phyloP scores from a whole-genome alignment of 2,113 vertebrate species.

The Meles meles region DNA sequence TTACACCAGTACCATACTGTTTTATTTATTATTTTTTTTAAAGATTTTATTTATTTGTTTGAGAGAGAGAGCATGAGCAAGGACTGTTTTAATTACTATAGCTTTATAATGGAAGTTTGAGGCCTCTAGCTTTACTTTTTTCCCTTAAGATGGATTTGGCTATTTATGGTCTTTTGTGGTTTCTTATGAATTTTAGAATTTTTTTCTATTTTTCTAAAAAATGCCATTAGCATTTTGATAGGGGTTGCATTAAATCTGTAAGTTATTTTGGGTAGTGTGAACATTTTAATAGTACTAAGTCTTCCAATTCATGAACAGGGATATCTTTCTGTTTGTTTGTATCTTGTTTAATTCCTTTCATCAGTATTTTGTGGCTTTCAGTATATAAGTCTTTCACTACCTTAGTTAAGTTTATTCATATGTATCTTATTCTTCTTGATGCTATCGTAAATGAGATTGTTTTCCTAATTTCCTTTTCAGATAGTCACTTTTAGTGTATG shows the following conservation, averaged over 20 bases:
- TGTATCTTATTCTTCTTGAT: neutral
- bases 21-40: neutral
- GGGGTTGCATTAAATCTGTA: neutral
- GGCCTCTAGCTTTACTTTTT: neutral
- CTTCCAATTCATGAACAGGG: neutral
- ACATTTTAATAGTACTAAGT: neutral
- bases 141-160: neutral
- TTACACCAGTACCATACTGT: neutral
- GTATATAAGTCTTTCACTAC: neutral
- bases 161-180: neutral
- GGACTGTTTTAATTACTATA: neutral
- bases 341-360: neutral
- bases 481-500: neutral
- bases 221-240: neutral
- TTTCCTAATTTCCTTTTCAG: neutral
- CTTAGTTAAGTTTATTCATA: neutral
- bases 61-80: neutral
- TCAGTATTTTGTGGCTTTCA: neutral
- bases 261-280: neutral
- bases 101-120: neutral
- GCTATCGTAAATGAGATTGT: neutral
- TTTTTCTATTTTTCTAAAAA: neutral
- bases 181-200: neutral
- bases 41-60: neutral
- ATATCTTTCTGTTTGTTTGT: neutral